Percentiles rank a stretch among this genome's conserved stretches.
These are phyloP conservation scores for Borostomias antarcticus DNA, from an alignment of 2,797 vertebrate genomes.

Conservation along the genomic window DNA sequence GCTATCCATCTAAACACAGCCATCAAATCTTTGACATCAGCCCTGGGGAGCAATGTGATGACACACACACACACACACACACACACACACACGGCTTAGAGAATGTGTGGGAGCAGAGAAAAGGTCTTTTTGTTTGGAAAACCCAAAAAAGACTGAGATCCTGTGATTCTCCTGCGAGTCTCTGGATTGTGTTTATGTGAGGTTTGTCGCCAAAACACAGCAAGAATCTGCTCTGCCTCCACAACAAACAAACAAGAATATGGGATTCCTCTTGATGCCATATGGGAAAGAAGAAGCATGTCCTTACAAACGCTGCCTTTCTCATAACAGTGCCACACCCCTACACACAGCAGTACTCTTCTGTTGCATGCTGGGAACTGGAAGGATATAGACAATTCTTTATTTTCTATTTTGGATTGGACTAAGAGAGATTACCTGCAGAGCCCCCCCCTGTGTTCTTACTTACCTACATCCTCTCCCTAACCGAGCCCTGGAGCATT, in stretches of 20 bases:
- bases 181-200: slow-evolving; percentile 21
- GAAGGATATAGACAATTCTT: neutral
- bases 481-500: neutral
- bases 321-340: neutral
- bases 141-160: slow-evolving; percentile 29
- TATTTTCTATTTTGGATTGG: neutral
- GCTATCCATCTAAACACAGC: neutral
- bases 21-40: neutral
- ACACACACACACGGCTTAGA: neutral
- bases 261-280: slow-evolving; percentile 6
- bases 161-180: slow-evolving; percentile 9
- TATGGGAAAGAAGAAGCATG: neutral
- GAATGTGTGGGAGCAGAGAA: neutral
- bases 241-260: slow-evolving; percentile 25
- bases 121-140: slow-evolving; percentile 12
- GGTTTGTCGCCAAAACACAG: slow-evolving; percentile 23
- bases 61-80: slow-evolving; percentile 11
- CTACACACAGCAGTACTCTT: neutral
- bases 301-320: neutral
- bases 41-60: neutral
- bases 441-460: slow-evolving; percentile 5
- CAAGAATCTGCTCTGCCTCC: slow-evolving; percentile 19
- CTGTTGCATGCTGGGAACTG: slow-evolving; percentile 12
- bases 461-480: neutral
- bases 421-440: slow-evolving; percentile 13